Evolutionary conservation across 2,113 vertebrate species (phyloP), one percentile per base, ranked within the genome.

Genomic region (Chitala chitala): DNA sequence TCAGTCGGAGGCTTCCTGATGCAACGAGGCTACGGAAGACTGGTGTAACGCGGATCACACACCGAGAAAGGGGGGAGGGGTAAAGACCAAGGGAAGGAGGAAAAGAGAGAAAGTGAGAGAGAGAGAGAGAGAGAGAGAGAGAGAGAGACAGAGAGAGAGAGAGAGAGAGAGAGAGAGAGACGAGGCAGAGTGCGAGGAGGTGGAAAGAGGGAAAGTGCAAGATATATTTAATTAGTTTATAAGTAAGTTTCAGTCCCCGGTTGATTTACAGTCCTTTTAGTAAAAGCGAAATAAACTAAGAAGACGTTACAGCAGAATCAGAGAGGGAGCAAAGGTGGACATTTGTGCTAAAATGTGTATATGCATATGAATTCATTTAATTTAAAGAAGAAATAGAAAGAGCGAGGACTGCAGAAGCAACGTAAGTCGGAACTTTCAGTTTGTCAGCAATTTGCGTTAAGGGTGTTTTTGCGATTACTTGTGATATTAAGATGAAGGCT

Each of bases 1-100:
- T 83, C 87, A 86, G 83, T 81, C 77, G 83, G 86, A 84, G 84
- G 84, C 83, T 84, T 87, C 82, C 80, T 84, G 61, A 74, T 64
- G 69, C 76, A 48, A 59, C 29, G 55, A 73, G 56, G 83, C 73
- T 55, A 69, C 22, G 74, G 65, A 69, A 42, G 74, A 69, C 65
- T 75, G 9, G 74, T 70, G 53, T 38, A 76, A 69, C 42, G 55
- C 46, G 82, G 83, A 87, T 89, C 85, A 80, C 85, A 87, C 82
- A 86, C 84, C 87, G 61, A 78, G 56, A 44, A 22, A 20, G 53
- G 71, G 51, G 33, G 36, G 56, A 56, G 48, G 36, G 63, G 56
- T 53, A 24, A 54, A 78, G 74, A 22, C 42, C 33, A 68, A 65
- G 68, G 31, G 66, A 46, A 31, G 22, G 56, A 73, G 48, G 42